phyloP scores from a whole-genome alignment of 2,113 vertebrate genomes.

The Mobula birostris region DNA sequence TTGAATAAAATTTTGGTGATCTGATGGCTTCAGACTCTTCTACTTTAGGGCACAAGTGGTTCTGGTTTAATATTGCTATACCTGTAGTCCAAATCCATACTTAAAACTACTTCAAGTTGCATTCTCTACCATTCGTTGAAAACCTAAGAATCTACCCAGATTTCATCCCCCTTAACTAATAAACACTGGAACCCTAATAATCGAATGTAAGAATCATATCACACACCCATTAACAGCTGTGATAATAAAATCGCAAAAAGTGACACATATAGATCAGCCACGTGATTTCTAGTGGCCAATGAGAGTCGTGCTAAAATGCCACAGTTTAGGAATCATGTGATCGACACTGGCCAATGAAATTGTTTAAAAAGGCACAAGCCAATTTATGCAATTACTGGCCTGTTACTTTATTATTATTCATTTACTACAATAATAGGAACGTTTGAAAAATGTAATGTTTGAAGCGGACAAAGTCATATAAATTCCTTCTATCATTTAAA shows the following conservation, averaged over 20 bases:
- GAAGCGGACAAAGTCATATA: neutral
- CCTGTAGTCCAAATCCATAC: neutral
- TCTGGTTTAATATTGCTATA: neutral
- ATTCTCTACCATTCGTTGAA: neutral
- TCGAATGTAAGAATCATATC: neutral
- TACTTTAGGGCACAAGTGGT: too few relatives aligned
- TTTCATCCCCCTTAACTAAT: neutral
- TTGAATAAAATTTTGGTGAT: too few relatives aligned
- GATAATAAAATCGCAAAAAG: neutral
- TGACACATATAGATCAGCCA: neutral
- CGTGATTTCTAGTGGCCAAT: neutral
- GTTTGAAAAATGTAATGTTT: neutral
- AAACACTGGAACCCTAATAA: neutral
- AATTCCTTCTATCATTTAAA: neutral
- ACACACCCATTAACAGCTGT: neutral
- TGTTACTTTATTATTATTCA: neutral
- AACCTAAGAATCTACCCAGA: neutral
- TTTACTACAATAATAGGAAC: neutral
- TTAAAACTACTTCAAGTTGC: neutral
- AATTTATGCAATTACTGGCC: neutral
- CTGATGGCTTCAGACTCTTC: too few relatives aligned
- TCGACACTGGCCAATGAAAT: neutral
- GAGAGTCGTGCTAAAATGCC: neutral
- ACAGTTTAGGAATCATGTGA: neutral
- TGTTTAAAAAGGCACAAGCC: neutral